phyloP scores from a whole-genome alignment of 2,797 vertebrate species.

The Lacerta agilis region DNA sequence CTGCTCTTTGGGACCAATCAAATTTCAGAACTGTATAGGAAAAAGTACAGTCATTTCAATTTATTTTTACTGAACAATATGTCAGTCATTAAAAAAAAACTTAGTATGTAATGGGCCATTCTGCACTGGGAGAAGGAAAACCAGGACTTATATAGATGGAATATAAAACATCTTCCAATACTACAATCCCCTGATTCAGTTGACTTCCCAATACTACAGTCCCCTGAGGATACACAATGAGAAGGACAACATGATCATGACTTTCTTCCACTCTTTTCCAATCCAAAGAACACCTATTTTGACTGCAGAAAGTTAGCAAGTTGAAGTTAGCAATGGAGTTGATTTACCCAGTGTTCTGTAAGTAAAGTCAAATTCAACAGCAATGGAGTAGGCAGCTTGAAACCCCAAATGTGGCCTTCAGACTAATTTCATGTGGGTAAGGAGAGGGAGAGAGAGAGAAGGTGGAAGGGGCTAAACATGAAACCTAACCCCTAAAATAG shows the following conservation, averaged over 20 bases:
- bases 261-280: background rate
- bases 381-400: too few species aligned
- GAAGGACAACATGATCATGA: background rate
- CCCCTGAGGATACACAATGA: too few species aligned
- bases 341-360: background rate
- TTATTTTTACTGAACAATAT: background rate
- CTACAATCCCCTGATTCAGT: background rate
- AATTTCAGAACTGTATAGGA: background rate
- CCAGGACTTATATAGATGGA: slow-evolving; percentile 24
- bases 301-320: background rate
- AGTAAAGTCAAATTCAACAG: background rate
- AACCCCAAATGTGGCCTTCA: too few species aligned
- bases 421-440: background rate
- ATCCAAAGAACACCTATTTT: background rate
- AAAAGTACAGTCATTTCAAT: background rate
- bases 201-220: background rate
- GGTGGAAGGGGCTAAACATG: too few species aligned
- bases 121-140: background rate
- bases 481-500: too few species aligned
- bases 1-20: background rate
- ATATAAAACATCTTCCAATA: background rate
- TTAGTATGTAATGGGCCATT: background rate
- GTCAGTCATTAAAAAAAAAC: background rate
- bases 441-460: too few species aligned
- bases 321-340: background rate